Base-by-base conservation (phyloP, 2,888 invertebrate species). In the Aethes cnicana region DNA sequence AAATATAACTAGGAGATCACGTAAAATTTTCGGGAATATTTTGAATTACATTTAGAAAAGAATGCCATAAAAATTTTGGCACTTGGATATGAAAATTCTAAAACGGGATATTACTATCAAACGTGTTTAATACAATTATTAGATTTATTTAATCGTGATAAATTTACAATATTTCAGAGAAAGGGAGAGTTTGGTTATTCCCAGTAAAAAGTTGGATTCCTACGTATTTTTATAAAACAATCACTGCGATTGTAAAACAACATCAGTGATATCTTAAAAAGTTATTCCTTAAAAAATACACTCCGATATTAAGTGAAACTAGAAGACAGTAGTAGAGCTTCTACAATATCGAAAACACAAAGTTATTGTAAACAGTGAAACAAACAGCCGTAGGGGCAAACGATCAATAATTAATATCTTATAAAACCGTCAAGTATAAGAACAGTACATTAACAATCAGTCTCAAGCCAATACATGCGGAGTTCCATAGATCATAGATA, bases 381-480 rank as follows among this genome's bases (percentile, higher is more conserved):
- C 58, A 54, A 55, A 60, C 47, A 55, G 37, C 18, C 37, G 47
- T 54, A 52, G 62, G 59, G 62, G 69, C 63, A 68, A 71, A 74
- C 52, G 42, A 62, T 61, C 54, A 57, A 9, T 30, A 50, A 50
- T 42, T 58, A 69, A 72, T 71, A 70, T 70, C 62, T 67, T 71
- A 71, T 66, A 60, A 72, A 79, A 69, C 68, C 52, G 65, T 71
- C 59, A 72, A 68, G 66, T 72, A 73, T 66, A 77, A 75, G 74
- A 72, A 76, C 68, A 77, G 73, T 77, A 72, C 69, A 74, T 72
- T 55, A 73, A 80, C 77, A 80, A 81, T 85, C 86, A 87, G 87
- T 86, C 86, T 86, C 81, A 78, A 83, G 79, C 79, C 70, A 79
- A 80, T 75, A 77, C 72, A 81, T 67, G 61, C 77, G 62, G 73